Percentiles rank a stretch among this genome's conserved stretches.
phyloP scores from a whole-genome alignment of 1,140 invertebrate species.

The Ruditapes philippinarum region DNA sequence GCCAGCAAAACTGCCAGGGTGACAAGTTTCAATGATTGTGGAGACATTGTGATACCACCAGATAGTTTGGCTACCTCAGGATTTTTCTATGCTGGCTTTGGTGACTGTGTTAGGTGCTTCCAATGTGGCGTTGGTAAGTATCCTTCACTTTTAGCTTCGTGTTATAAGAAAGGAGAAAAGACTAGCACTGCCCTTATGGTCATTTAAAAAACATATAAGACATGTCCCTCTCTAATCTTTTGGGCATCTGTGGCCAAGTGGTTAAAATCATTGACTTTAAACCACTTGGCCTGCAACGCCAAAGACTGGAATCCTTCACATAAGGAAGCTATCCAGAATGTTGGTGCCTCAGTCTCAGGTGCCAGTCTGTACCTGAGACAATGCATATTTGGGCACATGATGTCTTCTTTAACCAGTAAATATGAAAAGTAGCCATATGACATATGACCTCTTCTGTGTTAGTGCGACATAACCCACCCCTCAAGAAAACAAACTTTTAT shows the following conservation, averaged over 20 bases:
- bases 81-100: slow-evolving; percentile 25
- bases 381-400: too few species aligned
- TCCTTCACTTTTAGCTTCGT: background rate
- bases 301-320: too few species aligned
- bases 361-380: too few species aligned
- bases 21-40: background rate
- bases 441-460: too few species aligned
- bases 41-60: background rate
- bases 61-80: background rate
- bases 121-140: slow-evolving; percentile 50
- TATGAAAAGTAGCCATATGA: too few species aligned
- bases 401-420: too few species aligned
- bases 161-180: background rate
- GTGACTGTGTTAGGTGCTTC: slow-evolving; percentile 33
- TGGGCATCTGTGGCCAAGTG: too few species aligned
- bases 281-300: background rate
- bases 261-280: too few species aligned
- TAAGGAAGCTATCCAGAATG: too few species aligned
- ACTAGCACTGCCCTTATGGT: background rate
- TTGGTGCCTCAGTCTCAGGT: too few species aligned
- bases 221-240: background rate
- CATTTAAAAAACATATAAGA: background rate
- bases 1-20: background rate
- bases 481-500: too few species aligned
- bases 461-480: too few species aligned